These are phyloP conservation scores for Apteryx owenii DNA, from an alignment of 2,113 vertebrate species.

Conservation along the genomic window DNA sequence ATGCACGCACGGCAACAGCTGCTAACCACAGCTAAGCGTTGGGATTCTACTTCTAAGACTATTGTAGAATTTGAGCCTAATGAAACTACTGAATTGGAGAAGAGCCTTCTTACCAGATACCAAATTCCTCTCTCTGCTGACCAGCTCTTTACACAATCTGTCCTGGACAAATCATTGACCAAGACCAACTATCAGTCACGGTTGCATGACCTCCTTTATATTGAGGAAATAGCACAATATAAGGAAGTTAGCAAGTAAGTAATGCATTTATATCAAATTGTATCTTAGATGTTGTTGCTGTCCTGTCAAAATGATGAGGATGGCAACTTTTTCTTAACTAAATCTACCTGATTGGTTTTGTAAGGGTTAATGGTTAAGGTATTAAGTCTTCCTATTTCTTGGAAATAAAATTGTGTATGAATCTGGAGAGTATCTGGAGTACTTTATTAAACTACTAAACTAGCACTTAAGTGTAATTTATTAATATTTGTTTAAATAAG, in stretches of 20 bases:
- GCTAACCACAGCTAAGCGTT: conserved; percentile 93
- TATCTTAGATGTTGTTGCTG: background rate
- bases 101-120: conserved; percentile 94
- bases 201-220: conserved; percentile 97
- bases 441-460: background rate
- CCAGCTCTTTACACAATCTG: conserved; percentile 98
- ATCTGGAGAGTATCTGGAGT: background rate
- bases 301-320: background rate
- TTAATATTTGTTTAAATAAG: background rate
- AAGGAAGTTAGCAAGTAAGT: conserved; percentile 99
- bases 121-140: conserved; percentile 98
- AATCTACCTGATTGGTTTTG: background rate
- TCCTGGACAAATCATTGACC: conserved; percentile 96
- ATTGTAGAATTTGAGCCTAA: conserved; percentile 94
- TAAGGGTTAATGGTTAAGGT: background rate
- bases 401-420: background rate
- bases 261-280: background rate
- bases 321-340: background rate
- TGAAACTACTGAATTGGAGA: conserved; percentile 96
- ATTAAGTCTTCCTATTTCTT: background rate
- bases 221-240: conserved; percentile 98
- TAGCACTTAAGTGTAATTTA: background rate
- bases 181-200: conserved; percentile 96
- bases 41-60: conserved; percentile 97
- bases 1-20: conserved; percentile 96